phyloP scores from a whole-genome alignment of 2,113 vertebrate genomes.

The Procapra przewalskii region DNA sequence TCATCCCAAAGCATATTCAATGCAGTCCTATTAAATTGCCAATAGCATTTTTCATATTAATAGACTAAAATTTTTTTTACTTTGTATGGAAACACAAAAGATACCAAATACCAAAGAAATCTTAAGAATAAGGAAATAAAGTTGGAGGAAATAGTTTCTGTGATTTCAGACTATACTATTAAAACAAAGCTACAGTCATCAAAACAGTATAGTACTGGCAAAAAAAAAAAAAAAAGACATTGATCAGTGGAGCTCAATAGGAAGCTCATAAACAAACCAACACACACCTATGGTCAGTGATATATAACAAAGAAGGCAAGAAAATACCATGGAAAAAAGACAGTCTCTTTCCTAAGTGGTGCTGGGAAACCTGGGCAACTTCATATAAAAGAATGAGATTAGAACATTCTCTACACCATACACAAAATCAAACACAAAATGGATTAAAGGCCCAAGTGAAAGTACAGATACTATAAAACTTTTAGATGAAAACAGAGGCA shows the following conservation, averaged over 20 bases:
- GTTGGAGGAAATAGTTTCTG: neutral
- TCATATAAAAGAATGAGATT: too few species aligned
- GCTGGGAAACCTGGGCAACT: too few species aligned
- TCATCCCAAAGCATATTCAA: neutral
- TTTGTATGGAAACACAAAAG: neutral
- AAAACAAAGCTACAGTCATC: neutral
- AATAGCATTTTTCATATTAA: neutral
- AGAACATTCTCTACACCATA: too few species aligned
- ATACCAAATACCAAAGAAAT: neutral
- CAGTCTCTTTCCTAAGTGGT: too few species aligned
- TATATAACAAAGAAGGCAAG: too few species aligned
- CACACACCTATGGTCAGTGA: neutral
- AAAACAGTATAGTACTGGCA: neutral
- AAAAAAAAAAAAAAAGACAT: neutral
- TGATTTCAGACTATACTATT: neutral
- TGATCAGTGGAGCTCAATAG: neutral
- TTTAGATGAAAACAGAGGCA: too few species aligned
- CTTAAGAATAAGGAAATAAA: neutral
- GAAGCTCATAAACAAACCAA: neutral
- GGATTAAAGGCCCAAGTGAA: too few species aligned
- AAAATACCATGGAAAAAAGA: too few species aligned
- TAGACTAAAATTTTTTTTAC: neutral
- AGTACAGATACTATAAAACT: too few species aligned
- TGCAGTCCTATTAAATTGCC: neutral
- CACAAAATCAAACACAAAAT: too few species aligned